A percentile compares a stretch with the other conserved stretches of the same genome.
These are phyloP conservation scores for Tenthredo mesomela DNA, from an alignment of 2,888 invertebrate species.

Conservation along the genomic window DNA sequence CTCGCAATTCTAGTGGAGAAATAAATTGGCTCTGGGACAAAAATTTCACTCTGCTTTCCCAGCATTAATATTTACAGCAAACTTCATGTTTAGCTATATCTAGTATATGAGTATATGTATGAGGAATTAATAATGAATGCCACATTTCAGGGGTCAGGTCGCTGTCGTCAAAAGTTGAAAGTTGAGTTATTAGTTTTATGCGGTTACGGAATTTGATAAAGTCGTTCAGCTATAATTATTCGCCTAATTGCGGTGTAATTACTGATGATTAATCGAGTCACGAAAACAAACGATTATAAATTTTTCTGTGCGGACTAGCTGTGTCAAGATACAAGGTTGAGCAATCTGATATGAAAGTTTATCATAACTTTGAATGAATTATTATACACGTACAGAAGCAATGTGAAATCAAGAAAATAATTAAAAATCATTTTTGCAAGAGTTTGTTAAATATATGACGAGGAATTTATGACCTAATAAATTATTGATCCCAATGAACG, in stretches of 20 bases:
- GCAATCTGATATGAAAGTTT: constrained; percentile 9
- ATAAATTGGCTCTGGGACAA: background rate
- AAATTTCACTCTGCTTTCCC: background rate
- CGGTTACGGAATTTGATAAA: background rate
- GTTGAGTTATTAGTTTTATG: background rate
- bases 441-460: background rate
- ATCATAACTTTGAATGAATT: constrained; percentile 1
- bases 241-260: background rate
- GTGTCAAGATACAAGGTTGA: constrained; percentile 23
- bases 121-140: background rate
- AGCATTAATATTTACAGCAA: background rate
- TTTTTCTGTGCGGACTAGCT: background rate
- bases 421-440: background rate
- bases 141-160: background rate
- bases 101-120: background rate
- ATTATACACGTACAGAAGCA: background rate
- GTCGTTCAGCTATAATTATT: background rate
- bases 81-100: background rate
- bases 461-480: background rate
- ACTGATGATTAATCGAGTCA: background rate
- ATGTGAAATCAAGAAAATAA: background rate
- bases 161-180: background rate
- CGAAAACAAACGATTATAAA: background rate
- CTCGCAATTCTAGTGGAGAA: background rate
- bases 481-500: background rate